Base-by-base conservation (phyloP, 1,140 invertebrate species). In the Rhizoglyphus robini region DNA sequence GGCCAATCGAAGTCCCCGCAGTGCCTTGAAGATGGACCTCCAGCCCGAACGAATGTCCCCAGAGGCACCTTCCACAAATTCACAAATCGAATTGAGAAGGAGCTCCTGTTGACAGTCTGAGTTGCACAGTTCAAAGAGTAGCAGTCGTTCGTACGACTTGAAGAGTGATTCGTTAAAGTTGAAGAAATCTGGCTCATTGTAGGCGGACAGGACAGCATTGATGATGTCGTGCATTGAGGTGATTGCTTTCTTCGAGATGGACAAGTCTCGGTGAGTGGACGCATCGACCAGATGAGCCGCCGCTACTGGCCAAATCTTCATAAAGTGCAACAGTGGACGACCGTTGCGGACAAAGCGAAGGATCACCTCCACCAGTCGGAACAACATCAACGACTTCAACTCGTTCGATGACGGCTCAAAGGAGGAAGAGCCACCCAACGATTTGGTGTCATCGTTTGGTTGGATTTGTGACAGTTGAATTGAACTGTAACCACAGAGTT, bases 81-180 rank as follows among this genome's bases (percentile, higher is more conserved):
- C 90, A 76, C 90, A 95, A 27, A 95, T 86, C 69, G 89, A 94
- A 65, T 88, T 90, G 41, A 95, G 88, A 72, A 96, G 92, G 85
- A 90, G 88, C 73, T 86, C 85, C 74, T 86, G 85, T 63, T 94
- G 86, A 29, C 8, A 29, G 76, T 95, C 91, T 67, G 84, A 82
- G 75, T 95, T 90, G 74, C 89, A 93, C 1, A 93, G 77, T 74
- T 95, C 90, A 65, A 95, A 80, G 75, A 89, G 93, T 0, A 96
- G 77, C 23, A 96, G 80, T 75, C 93, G 94, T 77, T 96, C 91
- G 75, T 94, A 95, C 0, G 91, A 90, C 72, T 96, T 95, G 68
- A 95, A 86, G 3, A 96, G 78, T 1, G 89, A 88, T 76, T 95
- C 92, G 73, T 96, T 95, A 72, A 94, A 92, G 73, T 96, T 90